Percentiles rank a stretch among this genome's conserved stretches.
phyloP scores from a whole-genome alignment of 92 coral and sea anemone genomes.

The Metridium senile region DNA sequence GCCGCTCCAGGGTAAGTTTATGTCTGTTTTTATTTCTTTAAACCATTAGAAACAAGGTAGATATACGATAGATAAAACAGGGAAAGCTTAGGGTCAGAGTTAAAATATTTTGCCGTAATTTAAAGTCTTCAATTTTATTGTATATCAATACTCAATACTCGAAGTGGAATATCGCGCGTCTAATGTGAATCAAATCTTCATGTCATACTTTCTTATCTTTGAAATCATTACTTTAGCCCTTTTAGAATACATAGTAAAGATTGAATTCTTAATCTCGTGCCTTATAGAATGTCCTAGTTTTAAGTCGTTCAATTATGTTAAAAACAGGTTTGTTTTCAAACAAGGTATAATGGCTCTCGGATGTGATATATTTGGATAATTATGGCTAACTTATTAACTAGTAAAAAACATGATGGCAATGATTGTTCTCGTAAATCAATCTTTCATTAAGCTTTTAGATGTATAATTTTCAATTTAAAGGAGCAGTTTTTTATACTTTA shows the following conservation, averaged over 20 bases:
- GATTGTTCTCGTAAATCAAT: neutral
- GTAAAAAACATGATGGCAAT: neutral
- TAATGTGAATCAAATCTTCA: neutral
- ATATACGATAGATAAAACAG: neutral
- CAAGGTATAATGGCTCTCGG: neutral
- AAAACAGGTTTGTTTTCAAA: neutral
- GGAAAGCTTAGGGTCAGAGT: neutral
- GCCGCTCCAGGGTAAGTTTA: slow-evolving; percentile 9
- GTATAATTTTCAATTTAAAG: neutral
- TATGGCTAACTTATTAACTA: slow-evolving; percentile 12
- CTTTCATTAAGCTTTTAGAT: neutral
- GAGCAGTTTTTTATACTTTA: neutral
- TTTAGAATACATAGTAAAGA: too few species aligned
- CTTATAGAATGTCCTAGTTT: neutral
- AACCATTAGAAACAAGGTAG: neutral
- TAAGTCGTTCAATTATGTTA: neutral
- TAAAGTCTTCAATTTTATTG: neutral
- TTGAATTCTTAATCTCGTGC: neutral
- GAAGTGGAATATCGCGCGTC: neutral
- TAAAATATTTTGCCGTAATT: neutral
- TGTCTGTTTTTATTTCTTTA: neutral
- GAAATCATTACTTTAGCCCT: neutral
- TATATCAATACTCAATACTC: neutral
- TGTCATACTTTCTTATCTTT: neutral
- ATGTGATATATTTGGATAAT: neutral